Percentiles rank a stretch among this genome's conserved stretches.
phyloP scores from a whole-genome alignment of 37 sponge, comb jelly and placozoan species.

The Ianthella basta region DNA sequence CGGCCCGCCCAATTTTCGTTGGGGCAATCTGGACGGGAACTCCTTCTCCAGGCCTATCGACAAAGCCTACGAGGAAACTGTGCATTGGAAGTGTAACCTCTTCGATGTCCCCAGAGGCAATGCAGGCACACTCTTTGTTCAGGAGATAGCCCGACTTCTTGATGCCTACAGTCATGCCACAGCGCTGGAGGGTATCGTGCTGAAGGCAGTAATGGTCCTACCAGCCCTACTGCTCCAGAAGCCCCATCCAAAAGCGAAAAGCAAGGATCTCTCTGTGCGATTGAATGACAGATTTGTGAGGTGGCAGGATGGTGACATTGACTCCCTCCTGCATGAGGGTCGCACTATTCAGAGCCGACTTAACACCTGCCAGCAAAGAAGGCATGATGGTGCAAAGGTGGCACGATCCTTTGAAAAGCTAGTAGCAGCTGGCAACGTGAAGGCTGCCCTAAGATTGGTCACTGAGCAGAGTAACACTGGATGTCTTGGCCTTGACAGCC shows the following conservation, averaged over 20 bases:
- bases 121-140: too few species aligned
- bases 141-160: too few species aligned
- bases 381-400: not conserved
- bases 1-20: too few species aligned
- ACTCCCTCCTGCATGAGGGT: not conserved
- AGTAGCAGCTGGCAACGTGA: constrained; percentile 1
- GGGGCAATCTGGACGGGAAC: too few species aligned
- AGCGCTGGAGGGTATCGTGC: too few species aligned
- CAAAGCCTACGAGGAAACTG: too few species aligned
- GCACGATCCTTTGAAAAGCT: constrained; percentile 9
- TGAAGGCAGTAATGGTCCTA: constrained; percentile 10
- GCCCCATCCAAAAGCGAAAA: not conserved
- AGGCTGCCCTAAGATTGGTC: not conserved
- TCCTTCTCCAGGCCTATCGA: too few species aligned
- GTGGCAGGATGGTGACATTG: not conserved
- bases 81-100: too few species aligned
- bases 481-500: not conserved
- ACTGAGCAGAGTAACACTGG: not conserved
- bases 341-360: not conserved
- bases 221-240: constrained; percentile 1
- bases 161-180: too few species aligned
- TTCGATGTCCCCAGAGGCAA: too few species aligned
- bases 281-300: not conserved
- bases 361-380: not conserved
- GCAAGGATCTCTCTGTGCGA: not conserved